Conservation (phyloP, 2,797 vertebrate species). For the Chelon labrosus region DNA sequence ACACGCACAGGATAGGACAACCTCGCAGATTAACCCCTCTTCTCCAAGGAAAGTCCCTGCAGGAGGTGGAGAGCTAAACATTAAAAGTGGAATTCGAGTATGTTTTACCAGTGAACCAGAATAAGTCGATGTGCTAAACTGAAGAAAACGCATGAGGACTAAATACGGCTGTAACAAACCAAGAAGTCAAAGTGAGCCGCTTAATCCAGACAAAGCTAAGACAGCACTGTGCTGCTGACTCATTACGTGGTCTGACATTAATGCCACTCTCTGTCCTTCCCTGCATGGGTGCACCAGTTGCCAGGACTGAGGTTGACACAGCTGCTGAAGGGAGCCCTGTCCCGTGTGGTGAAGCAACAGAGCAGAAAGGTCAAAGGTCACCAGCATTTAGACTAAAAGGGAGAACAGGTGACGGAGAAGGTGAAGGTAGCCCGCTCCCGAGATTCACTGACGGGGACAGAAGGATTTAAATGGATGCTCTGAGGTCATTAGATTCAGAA, state of each 20-base stretch:
- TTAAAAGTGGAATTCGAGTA: too few species aligned
- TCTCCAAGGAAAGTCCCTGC: slow-evolving; percentile 35
- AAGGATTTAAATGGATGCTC: slow-evolving; percentile 37
- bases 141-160: background rate
- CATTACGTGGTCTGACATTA: slow-evolving; percentile 72
- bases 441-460: slow-evolving; percentile 45
- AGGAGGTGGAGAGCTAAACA: slow-evolving; percentile 14
- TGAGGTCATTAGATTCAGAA: slow-evolving; percentile 21
- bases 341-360: slow-evolving; percentile 73
- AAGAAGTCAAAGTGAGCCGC: slow-evolving; percentile 24
- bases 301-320: slow-evolving; percentile 90
- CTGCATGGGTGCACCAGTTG: slow-evolving; percentile 86
- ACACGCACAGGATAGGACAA: slow-evolving; percentile 47
- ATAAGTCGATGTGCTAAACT: too few species aligned
- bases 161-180: background rate
- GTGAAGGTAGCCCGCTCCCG: slow-evolving; percentile 60
- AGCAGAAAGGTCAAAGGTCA: slow-evolving; percentile 83
- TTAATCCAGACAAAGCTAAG: slow-evolving; percentile 36
- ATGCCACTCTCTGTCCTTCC: slow-evolving; percentile 79
- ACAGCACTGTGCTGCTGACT: slow-evolving; percentile 66
- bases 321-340: slow-evolving; percentile 83
- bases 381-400: slow-evolving; percentile 79
- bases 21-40: slow-evolving; percentile 32
- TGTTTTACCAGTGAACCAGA: too few species aligned
- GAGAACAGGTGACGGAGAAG: slow-evolving; percentile 85